These are phyloP conservation scores for Lasioglossum albipes DNA, from an alignment of 1,140 invertebrate species.

Conservation along the genomic window DNA sequence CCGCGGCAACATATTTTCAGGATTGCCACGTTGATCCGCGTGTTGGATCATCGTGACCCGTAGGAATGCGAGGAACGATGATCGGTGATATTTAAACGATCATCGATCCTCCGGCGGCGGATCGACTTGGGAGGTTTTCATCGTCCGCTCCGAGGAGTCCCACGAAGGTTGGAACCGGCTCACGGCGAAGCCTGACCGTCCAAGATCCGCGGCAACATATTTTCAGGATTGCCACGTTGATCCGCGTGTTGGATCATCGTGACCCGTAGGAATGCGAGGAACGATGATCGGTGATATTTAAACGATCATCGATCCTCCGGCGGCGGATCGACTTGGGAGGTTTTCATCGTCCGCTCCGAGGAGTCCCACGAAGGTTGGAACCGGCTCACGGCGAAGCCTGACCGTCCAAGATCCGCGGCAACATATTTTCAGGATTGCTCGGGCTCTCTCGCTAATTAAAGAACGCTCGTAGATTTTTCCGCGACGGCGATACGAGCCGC, in stretches of 20 bases:
- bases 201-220: background rate
- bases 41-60: conserved; percentile 46
- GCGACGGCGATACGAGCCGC: background rate
- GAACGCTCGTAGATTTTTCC: conserved; percentile 19
- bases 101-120: conserved; percentile 53
- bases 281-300: conserved; percentile 68
- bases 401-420: conserved; percentile 12
- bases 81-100: conserved; percentile 65
- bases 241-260: conserved; percentile 35
- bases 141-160: conserved; percentile 42
- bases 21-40: conserved; percentile 27
- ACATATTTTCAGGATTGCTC: background rate
- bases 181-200: conserved; percentile 12
- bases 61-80: conserved; percentile 66
- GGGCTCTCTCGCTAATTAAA: background rate
- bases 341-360: conserved; percentile 53
- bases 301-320: conserved; percentile 55
- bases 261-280: conserved; percentile 62
- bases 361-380: conserved; percentile 29
- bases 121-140: conserved; percentile 63
- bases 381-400: conserved; percentile 5
- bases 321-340: conserved; percentile 59
- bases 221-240: conserved; percentile 1
- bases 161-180: conserved; percentile 19
- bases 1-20: background rate